Base-by-base conservation (phyloP, 2,113 vertebrate species). In the Tylochromis polylepis region DNA sequence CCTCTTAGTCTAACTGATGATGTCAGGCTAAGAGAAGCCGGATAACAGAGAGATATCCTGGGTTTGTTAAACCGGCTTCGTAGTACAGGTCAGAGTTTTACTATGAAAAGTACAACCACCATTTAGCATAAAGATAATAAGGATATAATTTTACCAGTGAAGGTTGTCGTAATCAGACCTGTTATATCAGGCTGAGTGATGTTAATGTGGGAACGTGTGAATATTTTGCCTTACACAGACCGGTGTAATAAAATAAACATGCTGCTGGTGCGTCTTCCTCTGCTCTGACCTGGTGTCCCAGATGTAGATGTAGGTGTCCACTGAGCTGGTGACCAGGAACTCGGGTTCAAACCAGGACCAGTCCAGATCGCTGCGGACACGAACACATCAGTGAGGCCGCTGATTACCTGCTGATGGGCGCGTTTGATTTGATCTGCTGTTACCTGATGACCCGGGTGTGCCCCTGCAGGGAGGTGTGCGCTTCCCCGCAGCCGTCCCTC, bases 371-470 rank as follows among this genome's bases (percentile, higher is more conserved):
- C 99, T 99, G 94, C 38, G 85, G 59, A 82, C 43, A 59, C 3
- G 18, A 56, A 65, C 31, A 18, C 75, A 70, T 2, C 34, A 56
- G 51, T 41, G n/a, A 31, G 60, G 51, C 51, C 11, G 10, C n/a
- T n/a, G 0, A 15, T 14, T 38, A 34, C 29, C 62, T 36, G 20
- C 75, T 24, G 11, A 58, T 18, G n/a, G 6, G 79, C 70, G 79
- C 1, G 27, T 79, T 55, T 31, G 11, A 22, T 36, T 57, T 4
- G 3, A 43, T 22, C 7, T 20, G 36, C 1, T 34, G 70, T 84
- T 96, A 98, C 99, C 99, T 99, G 96, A 99, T 99, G 24, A 99
- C 99, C 1, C 99, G 97, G 0, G 99, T 99, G 94, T 99, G 99
- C 41, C 98, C 98, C 87, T 98, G 98, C 82, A 99, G 93, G 2